These are phyloP conservation scores for Pelusios castaneus DNA, from an alignment of 2,113 vertebrate genomes.

Conservation along the genomic window DNA sequence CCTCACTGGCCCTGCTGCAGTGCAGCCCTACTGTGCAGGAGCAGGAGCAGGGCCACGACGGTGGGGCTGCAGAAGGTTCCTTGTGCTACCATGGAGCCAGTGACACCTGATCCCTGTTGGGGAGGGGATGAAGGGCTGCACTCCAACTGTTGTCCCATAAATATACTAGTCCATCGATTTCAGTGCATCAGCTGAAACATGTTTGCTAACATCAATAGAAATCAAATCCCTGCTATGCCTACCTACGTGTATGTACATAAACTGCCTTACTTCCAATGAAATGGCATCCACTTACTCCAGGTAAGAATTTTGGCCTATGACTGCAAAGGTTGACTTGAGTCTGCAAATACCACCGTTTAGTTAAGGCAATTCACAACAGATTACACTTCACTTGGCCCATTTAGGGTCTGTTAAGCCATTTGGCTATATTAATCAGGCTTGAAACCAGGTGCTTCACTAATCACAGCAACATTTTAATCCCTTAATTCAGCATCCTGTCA, in stretches of 20 bases:
- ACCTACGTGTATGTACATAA: background rate
- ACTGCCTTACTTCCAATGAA: background rate
- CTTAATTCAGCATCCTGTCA: background rate
- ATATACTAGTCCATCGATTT: too few species aligned
- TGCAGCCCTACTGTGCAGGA: too few species aligned
- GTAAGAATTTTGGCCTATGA: background rate
- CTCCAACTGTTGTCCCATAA: too few species aligned
- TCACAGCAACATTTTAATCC: background rate
- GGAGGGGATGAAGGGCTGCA: too few species aligned
- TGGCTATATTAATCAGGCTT: background rate
- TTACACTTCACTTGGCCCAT: fast-evolving
- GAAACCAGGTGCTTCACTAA: background rate
- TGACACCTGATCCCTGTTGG: too few species aligned
- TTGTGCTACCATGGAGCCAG: too few species aligned
- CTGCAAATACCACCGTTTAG: background rate
- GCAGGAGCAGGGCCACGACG: too few species aligned
- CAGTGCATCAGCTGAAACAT: too few species aligned
- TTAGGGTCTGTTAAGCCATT: background rate
- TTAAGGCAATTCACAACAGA: background rate
- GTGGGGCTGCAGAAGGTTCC: too few species aligned
- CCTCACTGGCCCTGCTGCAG: too few species aligned
- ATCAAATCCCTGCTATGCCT: background rate
- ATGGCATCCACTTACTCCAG: background rate
- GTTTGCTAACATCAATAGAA: background rate
- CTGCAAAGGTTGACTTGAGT: background rate